Evolutionary conservation across 2,888 invertebrate genomes (phyloP).

Genomic region (Altica lythri): DNA sequence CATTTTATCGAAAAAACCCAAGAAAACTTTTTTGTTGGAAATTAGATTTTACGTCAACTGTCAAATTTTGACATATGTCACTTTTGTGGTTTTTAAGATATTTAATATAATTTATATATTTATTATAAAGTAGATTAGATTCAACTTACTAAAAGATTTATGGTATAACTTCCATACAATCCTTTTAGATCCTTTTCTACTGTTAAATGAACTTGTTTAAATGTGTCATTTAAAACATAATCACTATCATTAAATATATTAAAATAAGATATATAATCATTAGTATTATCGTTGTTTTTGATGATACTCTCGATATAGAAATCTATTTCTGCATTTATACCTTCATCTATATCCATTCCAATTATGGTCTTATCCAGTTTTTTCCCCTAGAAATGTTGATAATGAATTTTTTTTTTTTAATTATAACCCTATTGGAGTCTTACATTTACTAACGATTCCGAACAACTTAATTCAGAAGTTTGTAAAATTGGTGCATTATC

Average conservation of each 20-base stretch:
- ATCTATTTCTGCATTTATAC: conserved; percentile 37
- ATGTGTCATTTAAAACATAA: conserved; percentile 47
- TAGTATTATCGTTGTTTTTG: conserved; percentile 56
- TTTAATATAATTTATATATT: too few species aligned
- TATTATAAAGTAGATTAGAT: too few species aligned
- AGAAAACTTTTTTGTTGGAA: too few species aligned
- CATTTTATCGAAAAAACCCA: too few species aligned
- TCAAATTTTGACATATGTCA: too few species aligned
- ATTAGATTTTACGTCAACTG: too few species aligned
- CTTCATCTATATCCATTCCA: conserved; percentile 39
- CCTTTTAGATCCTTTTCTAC: conserved; percentile 58
- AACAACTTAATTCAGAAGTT: background rate
- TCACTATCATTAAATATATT: conserved; percentile 31
- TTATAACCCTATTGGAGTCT: too few species aligned
- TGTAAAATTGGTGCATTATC: conserved; percentile 61
- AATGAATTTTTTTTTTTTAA: background rate
- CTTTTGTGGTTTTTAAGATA: too few species aligned
- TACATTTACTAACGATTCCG: conserved; percentile 27
- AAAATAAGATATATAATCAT: conserved; percentile 52
- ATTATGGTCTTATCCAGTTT: conserved; percentile 39
- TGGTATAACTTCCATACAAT: conserved; percentile 63
- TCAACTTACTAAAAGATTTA: conserved; percentile 61
- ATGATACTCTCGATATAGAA: conserved; percentile 50
- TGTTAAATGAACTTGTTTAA: conserved; percentile 55
- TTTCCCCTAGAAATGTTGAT: conserved; percentile 34